Conservation (phyloP, 2,888 invertebrate species). For the Cataglyphis cursor region DNA sequence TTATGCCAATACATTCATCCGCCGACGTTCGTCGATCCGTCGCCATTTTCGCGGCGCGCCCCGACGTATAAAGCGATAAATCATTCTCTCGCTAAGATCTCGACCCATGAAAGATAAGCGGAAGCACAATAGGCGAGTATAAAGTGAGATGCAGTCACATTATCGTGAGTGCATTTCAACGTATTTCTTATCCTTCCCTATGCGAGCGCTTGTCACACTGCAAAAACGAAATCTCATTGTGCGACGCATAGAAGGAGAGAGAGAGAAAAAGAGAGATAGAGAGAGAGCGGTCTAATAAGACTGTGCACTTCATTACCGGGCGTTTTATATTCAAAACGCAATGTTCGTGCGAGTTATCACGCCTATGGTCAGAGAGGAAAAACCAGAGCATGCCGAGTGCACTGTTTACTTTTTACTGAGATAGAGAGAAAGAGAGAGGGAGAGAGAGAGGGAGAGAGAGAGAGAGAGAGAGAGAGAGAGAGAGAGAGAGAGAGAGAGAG, state of each 20-base stretch:
- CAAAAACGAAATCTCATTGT: conserved; percentile 41
- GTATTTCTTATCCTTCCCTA: conserved; percentile 14
- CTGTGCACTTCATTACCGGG: conserved; percentile 48
- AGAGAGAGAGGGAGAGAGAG: conserved; percentile 2
- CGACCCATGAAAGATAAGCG: not conserved
- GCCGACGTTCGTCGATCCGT: conserved; percentile 33
- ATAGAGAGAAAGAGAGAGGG: conserved; percentile 3
- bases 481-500: conserved; percentile 30
- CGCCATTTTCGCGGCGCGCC: conserved; percentile 3
- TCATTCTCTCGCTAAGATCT: conserved; percentile 33
- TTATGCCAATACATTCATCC: conserved; percentile 73
- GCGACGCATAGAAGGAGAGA: not conserved
- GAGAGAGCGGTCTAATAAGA: conserved; percentile 39
- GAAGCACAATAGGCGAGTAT: conserved; percentile 37
- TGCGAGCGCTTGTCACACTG: conserved; percentile 26
- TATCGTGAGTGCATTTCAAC: conserved; percentile 29
- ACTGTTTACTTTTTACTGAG: conserved; percentile 53
- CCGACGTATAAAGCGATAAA: conserved; percentile 2
- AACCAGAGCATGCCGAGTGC: conserved; percentile 39
- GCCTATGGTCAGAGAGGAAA: conserved; percentile 40
- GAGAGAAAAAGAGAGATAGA: not conserved
- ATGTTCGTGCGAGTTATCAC: conserved; percentile 51
- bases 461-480: conserved; percentile 4
- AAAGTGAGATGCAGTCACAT: not conserved
- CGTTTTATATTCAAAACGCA: conserved; percentile 48